These are phyloP conservation scores for Thryonomys swinderianus DNA, from an alignment of 2,113 vertebrate species.

Conservation along the genomic window DNA sequence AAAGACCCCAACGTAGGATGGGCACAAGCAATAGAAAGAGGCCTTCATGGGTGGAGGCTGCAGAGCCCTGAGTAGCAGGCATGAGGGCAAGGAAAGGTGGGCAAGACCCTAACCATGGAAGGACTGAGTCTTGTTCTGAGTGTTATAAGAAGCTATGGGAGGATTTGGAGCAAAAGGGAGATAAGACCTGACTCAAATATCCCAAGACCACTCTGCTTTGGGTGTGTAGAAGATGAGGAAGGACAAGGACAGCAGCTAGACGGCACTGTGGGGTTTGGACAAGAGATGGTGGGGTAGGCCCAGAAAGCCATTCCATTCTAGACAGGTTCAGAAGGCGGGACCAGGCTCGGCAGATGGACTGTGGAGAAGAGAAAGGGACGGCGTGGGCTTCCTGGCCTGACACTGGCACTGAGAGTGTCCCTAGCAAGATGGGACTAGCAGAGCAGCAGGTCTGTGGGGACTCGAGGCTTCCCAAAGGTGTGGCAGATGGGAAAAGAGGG, in stretches of 20 bases:
- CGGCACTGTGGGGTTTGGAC: neutral
- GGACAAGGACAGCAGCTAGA: neutral
- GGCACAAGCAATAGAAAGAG: neutral
- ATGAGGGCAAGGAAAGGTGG: neutral
- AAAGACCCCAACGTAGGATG: neutral
- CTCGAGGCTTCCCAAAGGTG: neutral
- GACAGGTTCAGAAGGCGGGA: neutral
- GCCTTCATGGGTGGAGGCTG: fast-evolving
- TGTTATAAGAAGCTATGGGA: neutral
- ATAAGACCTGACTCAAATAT: neutral
- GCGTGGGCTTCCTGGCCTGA: neutral
- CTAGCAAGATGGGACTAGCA: too few relatives aligned
- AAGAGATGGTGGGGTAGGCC: neutral
- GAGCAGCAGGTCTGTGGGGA: neutral
- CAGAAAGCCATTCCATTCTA: neutral
- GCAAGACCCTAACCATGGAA: fast-evolving
- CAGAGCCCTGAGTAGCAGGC: neutral
- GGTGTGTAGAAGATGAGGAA: neutral
- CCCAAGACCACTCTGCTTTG: neutral
- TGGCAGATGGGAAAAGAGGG: neutral
- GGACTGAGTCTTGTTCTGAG: neutral
- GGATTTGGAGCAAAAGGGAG: neutral
- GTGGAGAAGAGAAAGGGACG: neutral
- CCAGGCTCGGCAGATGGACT: neutral
- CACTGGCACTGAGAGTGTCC: neutral